Conservation (phyloP, 2,113 vertebrate species). For the Agapornis roseicollis region DNA sequence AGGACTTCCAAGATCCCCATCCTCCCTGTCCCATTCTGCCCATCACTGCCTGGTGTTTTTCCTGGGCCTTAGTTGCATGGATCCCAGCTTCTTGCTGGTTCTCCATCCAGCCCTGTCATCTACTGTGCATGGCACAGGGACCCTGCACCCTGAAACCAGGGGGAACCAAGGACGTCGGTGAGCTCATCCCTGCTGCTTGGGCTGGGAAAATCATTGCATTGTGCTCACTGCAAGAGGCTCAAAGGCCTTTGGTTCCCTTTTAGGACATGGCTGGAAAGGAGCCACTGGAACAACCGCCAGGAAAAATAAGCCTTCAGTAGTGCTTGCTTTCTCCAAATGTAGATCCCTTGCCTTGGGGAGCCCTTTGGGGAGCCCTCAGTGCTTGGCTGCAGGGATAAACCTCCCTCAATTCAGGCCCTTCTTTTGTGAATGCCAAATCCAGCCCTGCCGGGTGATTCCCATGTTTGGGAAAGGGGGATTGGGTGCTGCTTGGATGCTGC, state of each 20-base stretch:
- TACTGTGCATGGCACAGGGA: neutral
- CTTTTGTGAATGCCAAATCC: neutral
- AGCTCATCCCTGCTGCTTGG: conserved; percentile 2
- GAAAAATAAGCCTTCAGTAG: neutral
- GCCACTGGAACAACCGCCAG: conserved; percentile 4
- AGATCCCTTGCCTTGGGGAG: neutral
- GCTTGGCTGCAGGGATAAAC: neutral
- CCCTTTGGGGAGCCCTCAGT: neutral
- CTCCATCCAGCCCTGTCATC: accelerated
- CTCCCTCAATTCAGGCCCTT: neutral
- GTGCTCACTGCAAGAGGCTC: conserved; percentile 17
- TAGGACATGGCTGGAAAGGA: conserved; percentile 10
- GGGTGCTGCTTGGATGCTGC: neutral
- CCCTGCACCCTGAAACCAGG: accelerated
- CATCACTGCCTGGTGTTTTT: accelerated
- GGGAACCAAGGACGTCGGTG: conserved; percentile 15
- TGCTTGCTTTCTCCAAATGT: neutral
- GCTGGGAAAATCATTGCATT: conserved; percentile 57
- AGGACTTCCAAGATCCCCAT: neutral
- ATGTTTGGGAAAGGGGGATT: accelerated
- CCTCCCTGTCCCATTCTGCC: neutral
- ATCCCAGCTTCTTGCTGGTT: neutral
- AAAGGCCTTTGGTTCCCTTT: conserved; percentile 58
- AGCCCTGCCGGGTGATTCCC: accelerated
- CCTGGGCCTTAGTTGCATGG: neutral